These are phyloP conservation scores for Drosophila ercepeae DNA, from an alignment of 1,140 invertebrate genomes.

Conservation along the genomic window DNA sequence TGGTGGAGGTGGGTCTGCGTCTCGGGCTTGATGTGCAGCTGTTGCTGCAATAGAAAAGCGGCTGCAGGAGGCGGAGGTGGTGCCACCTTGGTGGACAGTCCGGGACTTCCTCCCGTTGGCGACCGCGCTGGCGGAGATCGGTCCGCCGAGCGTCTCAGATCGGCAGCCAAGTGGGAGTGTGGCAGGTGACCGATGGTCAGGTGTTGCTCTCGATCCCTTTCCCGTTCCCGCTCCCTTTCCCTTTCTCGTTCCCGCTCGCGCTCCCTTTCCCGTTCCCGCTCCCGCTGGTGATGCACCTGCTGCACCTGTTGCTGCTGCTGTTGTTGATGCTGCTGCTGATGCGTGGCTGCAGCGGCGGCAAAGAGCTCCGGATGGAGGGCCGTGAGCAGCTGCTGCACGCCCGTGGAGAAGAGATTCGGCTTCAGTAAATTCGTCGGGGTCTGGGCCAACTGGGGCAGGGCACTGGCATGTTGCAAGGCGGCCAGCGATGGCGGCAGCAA, in stretches of 20 bases:
- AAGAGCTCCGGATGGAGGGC: slow-evolving; percentile 81
- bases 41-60: slow-evolving; percentile 74
- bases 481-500: slow-evolving; percentile 57
- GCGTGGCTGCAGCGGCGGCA: slow-evolving; percentile 77
- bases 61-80: slow-evolving; percentile 57
- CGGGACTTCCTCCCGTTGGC: slow-evolving; percentile 55
- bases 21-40: slow-evolving; percentile 77
- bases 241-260: slow-evolving; percentile 22
- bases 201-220: slow-evolving; percentile 28
- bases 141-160: slow-evolving; percentile 64
- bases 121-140: slow-evolving; percentile 49
- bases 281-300: slow-evolving; percentile 35
- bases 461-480: slow-evolving; percentile 62
- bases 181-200: slow-evolving; percentile 55
- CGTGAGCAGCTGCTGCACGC: slow-evolving; percentile 80
- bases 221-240: slow-evolving; percentile 34
- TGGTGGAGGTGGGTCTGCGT: slow-evolving; percentile 78
- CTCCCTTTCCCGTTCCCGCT: slow-evolving; percentile 20
- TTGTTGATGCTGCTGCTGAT: slow-evolving; percentile 72
- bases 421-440: slow-evolving; percentile 82
- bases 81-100: slow-evolving; percentile 51
- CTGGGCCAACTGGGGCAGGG: slow-evolving; percentile 72
- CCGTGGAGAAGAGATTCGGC: slow-evolving; percentile 78
- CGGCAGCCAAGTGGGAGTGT: slow-evolving; percentile 59
- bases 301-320: slow-evolving; percentile 48